These are phyloP conservation scores for Pangasianodon gigas DNA, from an alignment of 2,113 vertebrate species.

Conservation along the genomic window DNA sequence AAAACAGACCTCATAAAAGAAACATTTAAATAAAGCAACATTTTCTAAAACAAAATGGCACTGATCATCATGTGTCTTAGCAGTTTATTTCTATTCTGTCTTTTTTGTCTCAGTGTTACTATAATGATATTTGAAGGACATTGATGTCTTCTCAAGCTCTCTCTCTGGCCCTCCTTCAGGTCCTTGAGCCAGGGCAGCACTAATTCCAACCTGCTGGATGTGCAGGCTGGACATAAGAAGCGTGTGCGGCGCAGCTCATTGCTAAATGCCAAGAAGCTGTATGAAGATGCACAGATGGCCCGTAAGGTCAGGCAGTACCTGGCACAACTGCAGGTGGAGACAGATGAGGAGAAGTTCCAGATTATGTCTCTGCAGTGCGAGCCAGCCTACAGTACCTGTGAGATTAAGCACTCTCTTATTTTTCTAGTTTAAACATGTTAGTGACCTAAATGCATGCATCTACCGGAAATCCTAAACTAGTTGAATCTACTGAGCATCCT, in stretches of 20 bases:
- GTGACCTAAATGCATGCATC: not conserved
- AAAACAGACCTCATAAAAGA: not conserved
- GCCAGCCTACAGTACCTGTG: constrained; percentile 88
- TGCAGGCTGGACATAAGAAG: constrained; percentile 93
- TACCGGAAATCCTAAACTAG: not conserved
- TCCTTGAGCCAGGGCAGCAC: constrained; percentile 97
- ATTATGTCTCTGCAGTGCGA: constrained; percentile 91
- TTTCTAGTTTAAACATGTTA: not conserved
- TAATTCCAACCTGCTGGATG: constrained; percentile 94
- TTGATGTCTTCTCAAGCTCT: not conserved
- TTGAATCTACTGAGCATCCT: not conserved
- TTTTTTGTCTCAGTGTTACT: not conserved
- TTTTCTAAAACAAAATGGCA: not conserved
- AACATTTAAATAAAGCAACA: not conserved
- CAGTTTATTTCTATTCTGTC: not conserved
- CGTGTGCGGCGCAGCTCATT: constrained; percentile 90
- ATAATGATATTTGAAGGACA: not conserved
- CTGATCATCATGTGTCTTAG: not conserved
- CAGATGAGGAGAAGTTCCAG: constrained; percentile 91
- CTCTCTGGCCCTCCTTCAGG: constrained; percentile 65
- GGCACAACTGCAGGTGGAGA: constrained; percentile 86
- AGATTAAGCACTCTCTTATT: constrained; percentile 58
- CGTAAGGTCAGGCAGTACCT: constrained; percentile 96
- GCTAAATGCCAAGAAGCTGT: constrained; percentile 95
- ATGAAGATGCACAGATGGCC: constrained; percentile 97